phyloP scores from a whole-genome alignment of 2,113 vertebrate species.

The Petromus typicus region DNA sequence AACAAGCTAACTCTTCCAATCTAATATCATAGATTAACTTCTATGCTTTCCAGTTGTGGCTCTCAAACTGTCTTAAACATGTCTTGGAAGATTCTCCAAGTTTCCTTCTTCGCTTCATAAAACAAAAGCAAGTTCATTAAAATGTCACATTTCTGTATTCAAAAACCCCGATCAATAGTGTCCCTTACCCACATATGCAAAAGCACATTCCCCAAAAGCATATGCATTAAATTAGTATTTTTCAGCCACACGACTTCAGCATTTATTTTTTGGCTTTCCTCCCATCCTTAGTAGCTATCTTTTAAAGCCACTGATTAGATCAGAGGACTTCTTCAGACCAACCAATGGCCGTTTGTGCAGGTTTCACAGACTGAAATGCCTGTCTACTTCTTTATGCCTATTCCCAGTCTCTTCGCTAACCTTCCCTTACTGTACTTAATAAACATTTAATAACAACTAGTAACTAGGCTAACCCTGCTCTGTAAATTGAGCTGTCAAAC shows the following conservation, averaged over 20 bases:
- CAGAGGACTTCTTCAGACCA: fast-evolving
- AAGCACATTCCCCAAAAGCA: conserved; percentile 75
- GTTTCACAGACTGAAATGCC: not conserved
- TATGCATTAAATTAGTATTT: conserved; percentile 77
- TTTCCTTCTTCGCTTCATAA: conserved; percentile 65
- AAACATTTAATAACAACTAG: conserved; percentile 55
- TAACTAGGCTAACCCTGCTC: no score
- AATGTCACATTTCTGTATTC: conserved; percentile 74
- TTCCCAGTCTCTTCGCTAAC: conserved; percentile 14
- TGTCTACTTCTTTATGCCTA: not conserved
- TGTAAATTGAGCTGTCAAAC: conserved; percentile 42
- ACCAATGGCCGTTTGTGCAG: not conserved
- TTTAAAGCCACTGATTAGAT: not conserved
- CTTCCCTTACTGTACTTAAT: conserved; percentile 58
- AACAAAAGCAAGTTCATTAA: conserved; percentile 76
- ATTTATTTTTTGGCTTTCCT: conserved; percentile 71
- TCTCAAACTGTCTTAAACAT: conserved; percentile 54
- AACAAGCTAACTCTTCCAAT: not conserved
- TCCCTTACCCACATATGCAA: conserved; percentile 49
- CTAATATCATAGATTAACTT: conserved; percentile 17
- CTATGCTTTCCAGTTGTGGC: not conserved
- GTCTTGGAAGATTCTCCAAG: conserved; percentile 67
- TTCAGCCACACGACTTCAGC: conserved; percentile 69
- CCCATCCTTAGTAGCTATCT: conserved; percentile 42
- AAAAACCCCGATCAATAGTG: conserved; percentile 58